Percentiles rank a stretch among this genome's conserved stretches.
Evolutionary conservation across 2,888 invertebrate genomes (phyloP).

Genomic region (Odontomyia ornata): DNA sequence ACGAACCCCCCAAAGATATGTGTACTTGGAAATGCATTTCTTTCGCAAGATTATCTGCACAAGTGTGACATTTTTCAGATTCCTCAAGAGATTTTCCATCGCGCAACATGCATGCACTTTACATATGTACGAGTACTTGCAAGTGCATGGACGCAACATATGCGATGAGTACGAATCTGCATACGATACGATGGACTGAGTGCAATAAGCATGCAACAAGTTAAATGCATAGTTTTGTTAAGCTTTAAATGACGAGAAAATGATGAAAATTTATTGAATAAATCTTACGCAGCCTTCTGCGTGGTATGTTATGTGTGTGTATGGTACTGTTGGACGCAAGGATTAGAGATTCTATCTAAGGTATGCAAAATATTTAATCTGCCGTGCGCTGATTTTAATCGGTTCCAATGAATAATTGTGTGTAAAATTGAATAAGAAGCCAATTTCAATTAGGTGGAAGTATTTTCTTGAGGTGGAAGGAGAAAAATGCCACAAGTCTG

Average conservation of each 20-base stretch:
- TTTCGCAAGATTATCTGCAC: slow-evolving; percentile 25
- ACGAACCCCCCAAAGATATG: not conserved
- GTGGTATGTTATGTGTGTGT: not conserved
- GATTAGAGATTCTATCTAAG: too few relatives aligned
- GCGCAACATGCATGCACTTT: not conserved
- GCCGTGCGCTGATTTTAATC: slow-evolving; percentile 35
- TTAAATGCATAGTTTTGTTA: not conserved
- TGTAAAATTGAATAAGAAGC: slow-evolving; percentile 17
- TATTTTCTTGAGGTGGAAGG: not conserved
- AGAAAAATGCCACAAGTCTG: not conserved
- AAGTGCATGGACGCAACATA: not conserved
- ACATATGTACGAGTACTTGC: not conserved
- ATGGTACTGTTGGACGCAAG: too few relatives aligned
- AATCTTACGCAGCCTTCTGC: not conserved
- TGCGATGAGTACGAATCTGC: not conserved
- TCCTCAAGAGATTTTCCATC: slow-evolving; percentile 30
- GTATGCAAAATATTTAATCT: not conserved
- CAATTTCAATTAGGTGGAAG: not conserved
- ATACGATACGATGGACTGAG: not conserved
- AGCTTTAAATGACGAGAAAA: not conserved
- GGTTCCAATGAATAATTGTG: slow-evolving; percentile 27
- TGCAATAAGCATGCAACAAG: slow-evolving; percentile 26
- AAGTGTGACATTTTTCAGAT: slow-evolving; percentile 40
- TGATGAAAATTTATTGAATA: not conserved
- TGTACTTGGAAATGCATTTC: slow-evolving; percentile 27